Percentiles rank a stretch among this genome's conserved stretches.
Conservation (phyloP, 37 sponge, comb jelly and placozoan species). For the Diacarnus erythraeanus region DNA sequence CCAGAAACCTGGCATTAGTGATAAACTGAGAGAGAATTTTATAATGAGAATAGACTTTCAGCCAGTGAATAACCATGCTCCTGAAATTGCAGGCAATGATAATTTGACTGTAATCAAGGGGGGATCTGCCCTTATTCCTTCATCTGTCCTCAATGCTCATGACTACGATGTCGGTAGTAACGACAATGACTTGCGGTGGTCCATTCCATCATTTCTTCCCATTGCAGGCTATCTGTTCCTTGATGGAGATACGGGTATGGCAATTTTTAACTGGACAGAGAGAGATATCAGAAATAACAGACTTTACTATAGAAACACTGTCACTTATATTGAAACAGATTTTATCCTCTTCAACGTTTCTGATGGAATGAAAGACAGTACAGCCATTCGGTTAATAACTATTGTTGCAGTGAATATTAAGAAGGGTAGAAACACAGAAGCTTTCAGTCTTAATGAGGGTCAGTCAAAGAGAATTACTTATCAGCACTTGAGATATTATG, state of each 20-base stretch:
- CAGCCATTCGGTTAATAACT: too few relatives aligned
- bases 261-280: conserved; percentile 27
- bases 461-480: conserved; percentile 18
- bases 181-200: conserved; percentile 21
- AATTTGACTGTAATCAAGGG: conserved; percentile 6
- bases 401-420: conserved; percentile 10
- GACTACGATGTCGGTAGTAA: conserved; percentile 28
- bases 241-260: neutral
- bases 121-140: conserved; percentile 2
- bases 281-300: conserved; percentile 11
- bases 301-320: conserved; percentile 26
- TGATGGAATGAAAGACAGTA: neutral
- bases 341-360: neutral
- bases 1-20: neutral
- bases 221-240: conserved; percentile 26
- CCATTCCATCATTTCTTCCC: neutral
- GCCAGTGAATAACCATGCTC: conserved; percentile 48
- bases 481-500: conserved; percentile 12
- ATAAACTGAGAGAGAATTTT: neutral
- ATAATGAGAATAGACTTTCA: conserved; percentile 43
- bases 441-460: conserved; percentile 33
- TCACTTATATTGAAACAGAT: neutral
- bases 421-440: neutral
- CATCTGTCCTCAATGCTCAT: neutral
- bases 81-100: neutral